Evolutionary conservation across 2,113 vertebrate species (phyloP), one percentile per base, ranked within the genome.

Genomic region (Austrofundulus limnaeus): DNA sequence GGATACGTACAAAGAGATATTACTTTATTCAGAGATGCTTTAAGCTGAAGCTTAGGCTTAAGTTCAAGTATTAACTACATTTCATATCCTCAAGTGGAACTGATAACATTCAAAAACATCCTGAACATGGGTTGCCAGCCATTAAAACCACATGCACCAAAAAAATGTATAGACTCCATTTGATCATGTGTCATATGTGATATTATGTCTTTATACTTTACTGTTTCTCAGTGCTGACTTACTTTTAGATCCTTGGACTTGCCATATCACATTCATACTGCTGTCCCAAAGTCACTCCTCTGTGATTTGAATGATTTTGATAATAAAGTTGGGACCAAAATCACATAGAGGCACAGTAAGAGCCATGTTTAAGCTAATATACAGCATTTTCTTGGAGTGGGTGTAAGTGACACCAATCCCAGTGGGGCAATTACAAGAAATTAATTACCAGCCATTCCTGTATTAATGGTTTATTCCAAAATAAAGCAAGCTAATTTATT

Each of bases 401-500:
- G 81, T 89, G 85, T 80, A 84, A 85, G 79, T 89, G 88, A 86
- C 85, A 90, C 85, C 85, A 91, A 90, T 89, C 90, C 90, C 82
- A 59, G 79, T 87, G 86, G 89, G 80, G 86, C 84, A 89, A 92
- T 92, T 92, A 88, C 82, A 85, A 79, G 81, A 91, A 91, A 91
- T 91, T 91, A 89, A 91, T 89, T 91, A 91, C 82, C 82, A 89
- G 64, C 70, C 86, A 84, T 89, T 89, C 75, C 83, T 85, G 80
- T 86, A 89, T 90, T 87, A 91, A 85, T 85, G 88, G 86, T 89
- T 88, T 85, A 88, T 89, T 87, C 85, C 83, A 81, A 91, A 88
- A 90, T 90, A 91, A 89, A 90, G 87, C 77, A 78, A 87, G 87
- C 81, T 87, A 84, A 91, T 90, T 90, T 87, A 88, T 82, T 88